Conservation (phyloP, 2,113 vertebrate genomes). For the Hippolais icterina region DNA sequence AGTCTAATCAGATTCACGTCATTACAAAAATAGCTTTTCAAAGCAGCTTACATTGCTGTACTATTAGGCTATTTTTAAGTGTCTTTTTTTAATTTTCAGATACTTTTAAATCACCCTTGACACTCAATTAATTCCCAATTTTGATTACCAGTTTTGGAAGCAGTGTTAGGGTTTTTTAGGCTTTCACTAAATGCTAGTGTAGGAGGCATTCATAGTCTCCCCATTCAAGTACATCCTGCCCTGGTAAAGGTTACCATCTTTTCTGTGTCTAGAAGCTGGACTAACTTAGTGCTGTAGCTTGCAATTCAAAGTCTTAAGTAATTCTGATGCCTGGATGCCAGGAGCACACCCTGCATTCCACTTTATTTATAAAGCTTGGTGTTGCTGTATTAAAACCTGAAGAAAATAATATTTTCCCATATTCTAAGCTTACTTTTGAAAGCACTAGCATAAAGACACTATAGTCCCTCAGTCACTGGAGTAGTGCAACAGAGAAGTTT, state of each 20-base stretch:
- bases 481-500: not conserved
- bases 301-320: not conserved
- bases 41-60: not conserved
- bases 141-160: not conserved
- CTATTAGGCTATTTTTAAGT: not conserved
- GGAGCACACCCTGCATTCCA: not conserved
- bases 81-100: not conserved
- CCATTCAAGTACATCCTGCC: not conserved
- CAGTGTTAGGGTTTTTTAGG: not conserved
- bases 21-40: constrained; percentile 9
- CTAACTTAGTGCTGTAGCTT: not conserved
- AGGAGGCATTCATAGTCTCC: not conserved
- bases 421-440: not conserved
- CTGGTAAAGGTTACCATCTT: not conserved
- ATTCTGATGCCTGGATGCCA: not conserved
- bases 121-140: not conserved
- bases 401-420: not conserved
- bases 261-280: not conserved
- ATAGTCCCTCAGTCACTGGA: not conserved
- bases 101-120: not conserved
- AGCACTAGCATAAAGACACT: not conserved
- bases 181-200: not conserved
- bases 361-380: not conserved
- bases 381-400: not conserved
- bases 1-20: not conserved